phyloP scores from a whole-genome alignment of 1,140 invertebrate species.

The Diprion similis region DNA sequence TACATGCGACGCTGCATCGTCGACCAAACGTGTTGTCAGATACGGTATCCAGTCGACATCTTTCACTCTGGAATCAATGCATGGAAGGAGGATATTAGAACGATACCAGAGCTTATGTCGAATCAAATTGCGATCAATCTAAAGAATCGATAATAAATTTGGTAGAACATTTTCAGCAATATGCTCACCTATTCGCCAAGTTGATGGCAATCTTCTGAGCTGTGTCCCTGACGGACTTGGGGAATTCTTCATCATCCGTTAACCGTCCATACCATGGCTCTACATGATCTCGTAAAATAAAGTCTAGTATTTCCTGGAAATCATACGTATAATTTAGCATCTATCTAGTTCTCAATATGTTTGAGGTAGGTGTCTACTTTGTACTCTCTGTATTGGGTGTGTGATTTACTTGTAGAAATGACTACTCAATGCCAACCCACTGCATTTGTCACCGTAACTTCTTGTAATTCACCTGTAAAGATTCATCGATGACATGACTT shows the following conservation, averaged over 20 bases:
- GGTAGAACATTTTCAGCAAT: constrained; percentile 17
- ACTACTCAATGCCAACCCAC: too few relatives aligned
- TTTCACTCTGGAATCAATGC: constrained; percentile 70
- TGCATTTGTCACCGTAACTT: not conserved
- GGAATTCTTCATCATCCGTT: constrained; percentile 65
- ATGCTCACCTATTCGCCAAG: constrained; percentile 63
- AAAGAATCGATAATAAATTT: constrained; percentile 21
- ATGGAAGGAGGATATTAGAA: not conserved
- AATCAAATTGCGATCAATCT: constrained; percentile 7
- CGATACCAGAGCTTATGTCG: not conserved
- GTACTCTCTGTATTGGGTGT: too few relatives aligned
- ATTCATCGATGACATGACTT: constrained; percentile 74
- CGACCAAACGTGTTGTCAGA: constrained; percentile 84
- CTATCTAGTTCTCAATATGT: too few relatives aligned
- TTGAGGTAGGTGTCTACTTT: too few relatives aligned
- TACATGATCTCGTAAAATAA: constrained; percentile 80
- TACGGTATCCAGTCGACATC: constrained; percentile 89
- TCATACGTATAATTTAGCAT: not conserved
- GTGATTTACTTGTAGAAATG: too few relatives aligned
- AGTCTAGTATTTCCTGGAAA: constrained; percentile 72
- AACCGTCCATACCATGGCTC: constrained; percentile 75
- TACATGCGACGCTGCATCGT: constrained; percentile 89
- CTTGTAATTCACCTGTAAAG: constrained; percentile 62
- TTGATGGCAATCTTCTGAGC: constrained; percentile 67
- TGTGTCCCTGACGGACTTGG: constrained; percentile 62